Evolutionary conservation across 2,113 vertebrate species (phyloP), one percentile per base, ranked within the genome.

Genomic region (Poicephalus gulielmi): DNA sequence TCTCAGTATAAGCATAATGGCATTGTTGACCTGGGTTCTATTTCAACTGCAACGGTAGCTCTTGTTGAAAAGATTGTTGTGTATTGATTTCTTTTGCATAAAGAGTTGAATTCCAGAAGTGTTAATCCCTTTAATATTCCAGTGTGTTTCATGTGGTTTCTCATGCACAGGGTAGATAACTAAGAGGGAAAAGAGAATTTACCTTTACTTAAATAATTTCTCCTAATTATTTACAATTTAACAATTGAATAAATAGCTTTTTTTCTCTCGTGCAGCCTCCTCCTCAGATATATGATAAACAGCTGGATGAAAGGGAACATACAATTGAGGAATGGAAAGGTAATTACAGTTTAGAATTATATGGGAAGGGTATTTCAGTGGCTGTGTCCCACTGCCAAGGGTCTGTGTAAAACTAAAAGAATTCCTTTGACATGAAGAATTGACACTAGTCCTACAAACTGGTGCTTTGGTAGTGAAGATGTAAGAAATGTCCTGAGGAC

Each of bases 251-350:
- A 68, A 84, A 57, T 17, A 53, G 68, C 22, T 98, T 80, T 98
- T 17, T 97, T 94, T 97, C 91, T 93, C 37, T 86, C 91, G 52
- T 96, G 74, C 97, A 99, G 99, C 99, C 99, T 94, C 99, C 99
- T 84, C 99, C 99, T 94, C 98, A 99, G 97, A 99, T 99, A 97
- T 99, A 99, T n/a, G 99, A 99, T 97, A 99, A 99, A 90, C 99
- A 99, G 94, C 98, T 99, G 98, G 99, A 99, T 98, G 99, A 99
- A 97, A 99, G 99, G 98, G 99, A 99, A 98, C 99, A 99, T 95
- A 99, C 99, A 87, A 99, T 99, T 18, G 99, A 99, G 95, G 99
- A 99, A 97, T 99, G 99, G 99, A 99, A 99, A 99, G 99, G 99
- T 99, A 98, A 98, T 31, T 10, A 4, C 49, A 22, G 31, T 49